Percentiles rank a stretch among this genome's conserved stretches.
phyloP scores from a whole-genome alignment of 1,140 invertebrate genomes.

The Eufriesea mexicana region DNA sequence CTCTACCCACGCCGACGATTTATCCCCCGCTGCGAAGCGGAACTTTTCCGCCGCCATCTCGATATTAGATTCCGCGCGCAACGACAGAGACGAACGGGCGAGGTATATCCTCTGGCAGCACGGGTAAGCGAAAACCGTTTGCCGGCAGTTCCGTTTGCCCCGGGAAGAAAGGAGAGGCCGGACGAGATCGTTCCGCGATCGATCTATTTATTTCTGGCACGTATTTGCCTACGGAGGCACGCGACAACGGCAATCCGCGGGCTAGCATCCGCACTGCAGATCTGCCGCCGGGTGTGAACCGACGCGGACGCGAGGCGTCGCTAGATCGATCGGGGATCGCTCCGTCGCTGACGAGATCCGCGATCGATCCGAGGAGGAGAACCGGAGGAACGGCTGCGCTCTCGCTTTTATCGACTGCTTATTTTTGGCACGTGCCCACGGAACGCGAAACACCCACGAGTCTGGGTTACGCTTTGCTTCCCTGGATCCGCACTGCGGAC shows the following conservation, averaged over 20 bases:
- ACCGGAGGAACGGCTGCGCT: not conserved
- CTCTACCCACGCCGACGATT: not conserved
- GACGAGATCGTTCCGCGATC: not conserved
- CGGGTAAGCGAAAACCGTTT: not conserved
- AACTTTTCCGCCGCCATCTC: not conserved
- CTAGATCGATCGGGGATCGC: too few species aligned
- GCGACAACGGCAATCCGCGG: not conserved
- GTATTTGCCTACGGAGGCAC: not conserved
- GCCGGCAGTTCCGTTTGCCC: not conserved
- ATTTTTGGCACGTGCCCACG: conserved; percentile 16
- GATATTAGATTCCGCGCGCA: not conserved
- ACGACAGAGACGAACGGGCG: not conserved
- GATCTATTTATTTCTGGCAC: conserved; percentile 30
- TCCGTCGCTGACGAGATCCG: too few species aligned
- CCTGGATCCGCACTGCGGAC: conserved; percentile 31
- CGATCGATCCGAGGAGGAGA: too few species aligned
- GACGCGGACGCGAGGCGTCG: too few species aligned
- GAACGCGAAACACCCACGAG: not conserved
- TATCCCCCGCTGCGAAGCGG: not conserved
- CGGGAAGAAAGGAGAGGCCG: not conserved
- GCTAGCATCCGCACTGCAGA: conserved; percentile 37
- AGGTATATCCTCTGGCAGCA: not conserved
- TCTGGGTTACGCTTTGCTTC: not conserved
- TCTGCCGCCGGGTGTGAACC: not conserved
- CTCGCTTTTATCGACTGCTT: conserved; percentile 20